A percentile compares a stretch with the other conserved stretches of the same genome.
phyloP scores from a whole-genome alignment of 30 jellyfish, hydroid and myxozoan genomes.

The Chrysaora quinquecirrha region DNA sequence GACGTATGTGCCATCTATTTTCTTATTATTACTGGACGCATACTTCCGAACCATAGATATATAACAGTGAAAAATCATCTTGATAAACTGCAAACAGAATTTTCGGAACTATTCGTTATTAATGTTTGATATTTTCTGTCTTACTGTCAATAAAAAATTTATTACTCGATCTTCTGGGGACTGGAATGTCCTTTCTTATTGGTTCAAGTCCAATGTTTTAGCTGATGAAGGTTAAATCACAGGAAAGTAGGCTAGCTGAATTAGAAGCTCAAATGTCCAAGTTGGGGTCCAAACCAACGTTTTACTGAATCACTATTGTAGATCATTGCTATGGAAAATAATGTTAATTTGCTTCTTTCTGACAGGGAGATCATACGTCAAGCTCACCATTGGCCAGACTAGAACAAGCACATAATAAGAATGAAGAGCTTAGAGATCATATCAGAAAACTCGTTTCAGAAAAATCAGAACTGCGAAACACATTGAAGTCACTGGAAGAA shows the following conservation, averaged over 20 bases:
- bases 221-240: too few relatives aligned
- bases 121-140: too few relatives aligned
- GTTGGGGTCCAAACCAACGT: neutral
- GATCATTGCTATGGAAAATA: neutral
- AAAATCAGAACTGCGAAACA: constrained; percentile 67
- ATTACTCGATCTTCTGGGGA: too few relatives aligned
- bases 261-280: neutral
- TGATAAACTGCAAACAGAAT: too few relatives aligned
- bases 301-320: neutral
- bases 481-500: constrained; percentile 59
- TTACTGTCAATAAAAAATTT: too few relatives aligned
- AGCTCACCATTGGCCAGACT: constrained; percentile 57
- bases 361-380: constrained; percentile 33
- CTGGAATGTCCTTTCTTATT: too few relatives aligned
- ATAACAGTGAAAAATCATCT: too few relatives aligned
- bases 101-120: too few relatives aligned
- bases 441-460: constrained; percentile 59
- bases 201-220: too few relatives aligned
- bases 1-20: neutral
- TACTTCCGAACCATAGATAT: too few relatives aligned
- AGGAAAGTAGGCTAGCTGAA: too few relatives aligned
- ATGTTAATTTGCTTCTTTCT: neutral
- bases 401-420: constrained; percentile 49
- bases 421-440: constrained; percentile 63
- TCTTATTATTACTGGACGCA: too few relatives aligned